phyloP scores from a whole-genome alignment of 2,113 vertebrate genomes.

The Micromys minutus region DNA sequence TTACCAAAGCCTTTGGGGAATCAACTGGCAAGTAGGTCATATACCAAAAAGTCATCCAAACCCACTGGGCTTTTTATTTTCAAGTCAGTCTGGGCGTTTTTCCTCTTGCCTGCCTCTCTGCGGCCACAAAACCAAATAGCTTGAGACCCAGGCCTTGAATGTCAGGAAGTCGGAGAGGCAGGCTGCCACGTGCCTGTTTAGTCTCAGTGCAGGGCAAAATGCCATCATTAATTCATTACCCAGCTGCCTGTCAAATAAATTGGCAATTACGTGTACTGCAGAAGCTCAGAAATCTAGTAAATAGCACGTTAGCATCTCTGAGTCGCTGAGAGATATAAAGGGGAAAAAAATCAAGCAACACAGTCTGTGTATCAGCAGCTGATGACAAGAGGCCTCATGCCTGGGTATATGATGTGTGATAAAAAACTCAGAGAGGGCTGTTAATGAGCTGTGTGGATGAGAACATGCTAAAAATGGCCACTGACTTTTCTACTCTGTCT shows the following conservation, averaged over 20 bases:
- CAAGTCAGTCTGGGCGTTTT: conserved; percentile 81
- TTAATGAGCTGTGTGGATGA: conserved; percentile 85
- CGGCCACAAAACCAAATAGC: conserved; percentile 85
- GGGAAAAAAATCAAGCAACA: conserved; percentile 86
- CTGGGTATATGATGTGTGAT: conserved; percentile 86
- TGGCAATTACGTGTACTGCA: conserved; percentile 95
- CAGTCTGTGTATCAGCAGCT: conserved; percentile 87
- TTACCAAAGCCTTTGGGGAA: conserved; percentile 86
- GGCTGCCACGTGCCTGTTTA: conserved; percentile 94
- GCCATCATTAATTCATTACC: conserved; percentile 99
- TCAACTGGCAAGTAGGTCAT: conserved; percentile 94
- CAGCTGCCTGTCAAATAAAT: conserved; percentile 99
- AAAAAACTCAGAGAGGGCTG: conserved; percentile 88
- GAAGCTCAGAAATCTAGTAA: conserved; percentile 97
- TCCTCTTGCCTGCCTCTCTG: conserved; percentile 83
- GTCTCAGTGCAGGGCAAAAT: conserved; percentile 97
- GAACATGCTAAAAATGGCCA: conserved; percentile 76
- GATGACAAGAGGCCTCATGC: conserved; percentile 89
- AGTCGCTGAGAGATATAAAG: conserved; percentile 92
- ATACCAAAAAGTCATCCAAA: conserved; percentile 91
- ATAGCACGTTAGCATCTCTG: conserved; percentile 93
- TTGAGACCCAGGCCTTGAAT: conserved; percentile 91
- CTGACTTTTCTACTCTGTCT: conserved; percentile 87
- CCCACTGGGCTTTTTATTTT: conserved; percentile 89
- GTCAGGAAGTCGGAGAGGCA: conserved; percentile 91